Evolutionary conservation across 2,113 vertebrate species (phyloP), one percentile per base, ranked within the genome.

Genomic region (Eulemur rufifrons): DNA sequence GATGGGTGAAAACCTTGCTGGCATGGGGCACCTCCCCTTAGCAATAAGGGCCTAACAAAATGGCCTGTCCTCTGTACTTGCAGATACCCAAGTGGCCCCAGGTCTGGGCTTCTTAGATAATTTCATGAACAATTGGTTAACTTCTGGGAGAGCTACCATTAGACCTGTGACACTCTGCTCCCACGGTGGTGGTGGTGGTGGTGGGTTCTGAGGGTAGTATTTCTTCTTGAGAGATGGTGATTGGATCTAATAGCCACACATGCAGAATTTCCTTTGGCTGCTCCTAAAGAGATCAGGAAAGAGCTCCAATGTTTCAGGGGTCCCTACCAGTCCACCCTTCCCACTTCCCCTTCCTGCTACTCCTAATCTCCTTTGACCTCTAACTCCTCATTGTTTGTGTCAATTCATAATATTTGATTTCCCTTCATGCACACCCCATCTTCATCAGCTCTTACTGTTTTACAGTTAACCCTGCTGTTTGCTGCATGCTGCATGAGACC

Each of bases 391-490:
- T 97, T 94, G 92, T 97, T 97, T 96, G 47, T 95, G 92, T 98
- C 98, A 98, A 96, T 95, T 96, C 95, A 82, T 98, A 85, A 97
- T 92, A 89, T 94, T 97, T 96, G 47, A 54, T 98, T 98, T 94
- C 66, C 91, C 93, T 90, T 91, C 89, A 95, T 97, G 92, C 56
- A 92, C 96, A 93, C 96, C 96, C 94, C 96, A 89, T 97, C 97
- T 97, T 98, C 91, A 98, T 98, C 97, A 98, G 99, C 93, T 99
- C 98, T 99, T 98, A 99, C 98, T 99, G 98, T 99, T 99, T 99
- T 99, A 99, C 99, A 99, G 99, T 99, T 99, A 99, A 99, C 98
- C 98, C 98, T 99, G 98, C 99, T 99, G 99, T 99, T 99, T 99
- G 98, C 99, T 99, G 99, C 99, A 99, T 99, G 99, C 99, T 99